Evolutionary conservation across 2,888 invertebrate species (phyloP), one percentile per base, ranked within the genome.

Genomic region (Augiades crinisus): DNA sequence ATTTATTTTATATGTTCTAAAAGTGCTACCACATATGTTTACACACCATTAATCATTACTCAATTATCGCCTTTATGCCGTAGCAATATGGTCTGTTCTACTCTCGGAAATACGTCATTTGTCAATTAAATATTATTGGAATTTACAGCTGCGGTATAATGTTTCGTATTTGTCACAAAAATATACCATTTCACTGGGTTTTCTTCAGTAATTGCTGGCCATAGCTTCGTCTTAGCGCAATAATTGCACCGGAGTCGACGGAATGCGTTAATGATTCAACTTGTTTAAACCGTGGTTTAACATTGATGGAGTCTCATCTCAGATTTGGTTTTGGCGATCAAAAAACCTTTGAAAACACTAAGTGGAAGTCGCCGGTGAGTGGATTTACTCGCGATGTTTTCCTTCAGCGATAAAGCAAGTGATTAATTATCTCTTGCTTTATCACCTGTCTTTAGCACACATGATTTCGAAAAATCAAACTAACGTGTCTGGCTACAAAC

Each of bases 261-360:
- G 49, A 41, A 49, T 49, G 41, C 41, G 22, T 41, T 49, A 41
- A 41, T 34, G 41, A 34, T 49, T 47, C 30, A 37, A 47, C 19
- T 21, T 21, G 14, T 10, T 47, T 30, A 2, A 10, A 6, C 2
- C 8, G 12, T 30, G 37, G 1, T 30, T 47, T 31, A 7, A n/a
- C n/a, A n/a, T n/a, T n/a, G n/a, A n/a, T n/a, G n/a, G n/a, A n/a
- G n/a, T n/a, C n/a, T n/a, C n/a, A n/a, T n/a, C n/a, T n/a, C n/a
- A n/a, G n/a, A n/a, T n/a, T n/a, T n/a, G n/a, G n/a, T n/a, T n/a
- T n/a, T n/a, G n/a, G n/a, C n/a, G n/a, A n/a, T n/a, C n/a, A n/a
- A n/a, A n/a, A n/a, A n/a, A n/a, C n/a, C n/a, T n/a, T n/a, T n/a
- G n/a, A n/a, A n/a, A n/a, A n/a, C n/a, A n/a, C n/a, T n/a, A n/a